Conservation (phyloP, 2,797 vertebrate species). For the Amniataba percoides region DNA sequence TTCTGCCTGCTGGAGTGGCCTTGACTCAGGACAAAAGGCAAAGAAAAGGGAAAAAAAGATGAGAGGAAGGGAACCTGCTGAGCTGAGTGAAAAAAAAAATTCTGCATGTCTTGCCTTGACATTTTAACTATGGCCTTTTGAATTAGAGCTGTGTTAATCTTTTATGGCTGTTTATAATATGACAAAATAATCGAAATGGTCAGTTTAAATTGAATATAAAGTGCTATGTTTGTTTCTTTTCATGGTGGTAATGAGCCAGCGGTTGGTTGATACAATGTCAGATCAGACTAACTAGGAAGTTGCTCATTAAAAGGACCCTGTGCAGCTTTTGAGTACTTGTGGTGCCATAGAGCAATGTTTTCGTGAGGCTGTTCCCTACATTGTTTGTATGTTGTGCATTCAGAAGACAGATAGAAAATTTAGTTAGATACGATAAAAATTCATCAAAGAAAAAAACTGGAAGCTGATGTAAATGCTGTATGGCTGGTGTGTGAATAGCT, state of each 20-base stretch:
- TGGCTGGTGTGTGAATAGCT: not conserved
- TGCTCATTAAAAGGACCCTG: not conserved
- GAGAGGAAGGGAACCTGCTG: not conserved
- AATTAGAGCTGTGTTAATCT: not conserved
- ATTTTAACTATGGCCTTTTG: not conserved
- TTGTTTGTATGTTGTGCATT: not conserved
- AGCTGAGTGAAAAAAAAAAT: not conserved
- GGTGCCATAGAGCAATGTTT: not conserved
- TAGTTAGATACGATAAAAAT: not conserved
- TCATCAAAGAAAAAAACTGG: not conserved
- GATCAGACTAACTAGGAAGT: not conserved
- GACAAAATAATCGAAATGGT: not conserved
- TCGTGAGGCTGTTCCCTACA: not conserved
- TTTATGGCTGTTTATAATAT: not conserved
- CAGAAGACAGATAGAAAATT: not conserved
- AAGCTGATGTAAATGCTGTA: not conserved
- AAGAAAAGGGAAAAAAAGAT: constrained; percentile 38
- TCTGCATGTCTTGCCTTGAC: constrained; percentile 33
- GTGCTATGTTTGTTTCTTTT: not conserved
- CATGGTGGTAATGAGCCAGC: not conserved
- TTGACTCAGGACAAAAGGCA: constrained; percentile 68
- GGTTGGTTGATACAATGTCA: not conserved
- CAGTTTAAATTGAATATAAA: not conserved
- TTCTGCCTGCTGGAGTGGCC: constrained; percentile 61
- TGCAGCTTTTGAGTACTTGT: not conserved